Conservation (phyloP, 2,797 vertebrate species). For the Todus mexicanus region DNA sequence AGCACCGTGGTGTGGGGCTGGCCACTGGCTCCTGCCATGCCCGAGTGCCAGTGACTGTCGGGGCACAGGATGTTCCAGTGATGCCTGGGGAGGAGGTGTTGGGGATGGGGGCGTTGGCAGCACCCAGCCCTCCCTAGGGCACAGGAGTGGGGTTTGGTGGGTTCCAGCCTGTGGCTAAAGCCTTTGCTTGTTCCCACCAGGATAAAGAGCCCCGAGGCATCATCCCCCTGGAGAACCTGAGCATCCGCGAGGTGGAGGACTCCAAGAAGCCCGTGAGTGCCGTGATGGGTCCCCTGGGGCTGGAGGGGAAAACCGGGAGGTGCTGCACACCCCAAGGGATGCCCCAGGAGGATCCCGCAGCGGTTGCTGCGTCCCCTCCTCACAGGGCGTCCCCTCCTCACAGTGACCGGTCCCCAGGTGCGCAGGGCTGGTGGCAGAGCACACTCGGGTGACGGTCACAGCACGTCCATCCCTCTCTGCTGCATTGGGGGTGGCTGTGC, state of each 20-base stretch:
- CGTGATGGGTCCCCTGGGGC: fast-evolving
- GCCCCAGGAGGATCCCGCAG: fast-evolving
- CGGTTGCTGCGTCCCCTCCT: too few species aligned
- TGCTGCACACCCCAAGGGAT: background rate
- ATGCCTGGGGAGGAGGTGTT: too few species aligned
- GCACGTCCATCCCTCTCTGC: background rate
- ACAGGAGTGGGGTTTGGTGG: fast-evolving
- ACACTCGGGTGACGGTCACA: fast-evolving
- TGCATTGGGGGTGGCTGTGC: background rate
- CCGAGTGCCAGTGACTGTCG: fast-evolving
- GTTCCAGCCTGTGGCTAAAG: background rate
- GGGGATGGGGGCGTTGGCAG: background rate
- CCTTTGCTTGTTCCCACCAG: slow-evolving; percentile 55
- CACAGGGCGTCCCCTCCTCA: too few species aligned
- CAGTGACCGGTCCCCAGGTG: fast-evolving
- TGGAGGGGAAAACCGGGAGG: background rate
- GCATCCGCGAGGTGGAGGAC: slow-evolving; percentile 95
- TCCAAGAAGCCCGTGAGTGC: slow-evolving; percentile 92
- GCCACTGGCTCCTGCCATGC: background rate
- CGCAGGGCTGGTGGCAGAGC: background rate
- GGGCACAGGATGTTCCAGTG: background rate
- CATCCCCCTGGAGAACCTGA: slow-evolving; percentile 95
- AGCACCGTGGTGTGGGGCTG: background rate
- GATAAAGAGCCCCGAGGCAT: slow-evolving; percentile 97
- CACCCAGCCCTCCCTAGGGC: background rate